A percentile compares a stretch with the other conserved stretches of the same genome.
These are phyloP conservation scores for Puffinus mauretanicus DNA, from an alignment of 2,113 vertebrate genomes.

Conservation along the genomic window DNA sequence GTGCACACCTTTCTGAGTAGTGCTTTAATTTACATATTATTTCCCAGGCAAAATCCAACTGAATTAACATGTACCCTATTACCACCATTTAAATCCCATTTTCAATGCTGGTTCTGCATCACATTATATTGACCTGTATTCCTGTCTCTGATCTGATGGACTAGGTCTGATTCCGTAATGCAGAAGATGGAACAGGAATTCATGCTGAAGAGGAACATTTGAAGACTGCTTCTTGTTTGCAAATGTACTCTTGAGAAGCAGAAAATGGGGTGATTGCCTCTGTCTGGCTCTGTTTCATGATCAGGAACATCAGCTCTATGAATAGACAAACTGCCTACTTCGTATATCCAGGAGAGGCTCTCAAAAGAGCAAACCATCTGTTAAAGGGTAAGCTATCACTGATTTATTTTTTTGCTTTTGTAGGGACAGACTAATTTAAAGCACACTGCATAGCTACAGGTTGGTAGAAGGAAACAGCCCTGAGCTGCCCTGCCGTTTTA, in stretches of 20 bases:
- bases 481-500: not conserved
- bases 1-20: not conserved
- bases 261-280: not conserved
- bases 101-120: not conserved
- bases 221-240: not conserved
- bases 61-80: conserved; percentile 41
- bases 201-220: not conserved
- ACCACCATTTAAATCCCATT: conserved; percentile 44
- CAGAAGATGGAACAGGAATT: not conserved
- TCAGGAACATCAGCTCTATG: not conserved
- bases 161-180: not conserved
- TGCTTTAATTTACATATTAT: conserved; percentile 43
- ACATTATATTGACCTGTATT: not conserved
- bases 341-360: not conserved
- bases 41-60: conserved; percentile 52
- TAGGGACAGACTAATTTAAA: not conserved
- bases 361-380: not conserved
- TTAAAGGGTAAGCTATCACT: not conserved
- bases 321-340: not conserved
- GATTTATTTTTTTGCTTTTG: not conserved
- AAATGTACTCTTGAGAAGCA: not conserved
- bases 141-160: not conserved
- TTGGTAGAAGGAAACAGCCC: not conserved
- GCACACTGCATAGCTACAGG: not conserved
- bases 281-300: not conserved